Percentiles rank a stretch among this genome's conserved stretches.
phyloP scores from a whole-genome alignment of 92 coral and sea anemone species.

The Porites lobata region DNA sequence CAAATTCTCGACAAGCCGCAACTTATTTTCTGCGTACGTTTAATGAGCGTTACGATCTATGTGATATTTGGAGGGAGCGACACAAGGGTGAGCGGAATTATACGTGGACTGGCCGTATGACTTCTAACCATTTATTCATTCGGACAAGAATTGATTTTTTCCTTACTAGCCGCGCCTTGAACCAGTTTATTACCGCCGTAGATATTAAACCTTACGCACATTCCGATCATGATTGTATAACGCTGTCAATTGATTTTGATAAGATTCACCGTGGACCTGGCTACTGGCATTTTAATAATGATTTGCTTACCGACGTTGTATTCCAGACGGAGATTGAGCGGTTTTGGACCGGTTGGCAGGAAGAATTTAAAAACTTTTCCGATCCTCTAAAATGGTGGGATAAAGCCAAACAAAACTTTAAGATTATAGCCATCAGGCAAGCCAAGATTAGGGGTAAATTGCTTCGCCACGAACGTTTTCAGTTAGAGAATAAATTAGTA shows the following conservation, averaged over 20 bases:
- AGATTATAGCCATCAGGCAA: constrained; percentile 2
- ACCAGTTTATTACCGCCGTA: background rate
- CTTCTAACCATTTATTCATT: background rate
- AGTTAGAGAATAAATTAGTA: background rate
- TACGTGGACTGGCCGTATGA: constrained; percentile 38
- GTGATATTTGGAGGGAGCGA: constrained; percentile 39
- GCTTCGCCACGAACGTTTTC: background rate
- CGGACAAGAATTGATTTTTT: constrained; percentile 7
- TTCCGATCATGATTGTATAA: constrained; percentile 1
- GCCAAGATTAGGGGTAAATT: background rate
- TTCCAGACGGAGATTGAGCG: no score
- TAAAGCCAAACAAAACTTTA: constrained; percentile 37
- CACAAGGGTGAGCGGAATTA: constrained; percentile 1
- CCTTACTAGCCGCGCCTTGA: background rate
- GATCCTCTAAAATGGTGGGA: constrained; percentile 32
- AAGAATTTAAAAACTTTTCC: no score
- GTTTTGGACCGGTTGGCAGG: no score
- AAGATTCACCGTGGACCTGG: background rate
- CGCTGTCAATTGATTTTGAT: background rate
- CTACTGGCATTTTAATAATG: background rate
- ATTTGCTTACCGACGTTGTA: background rate
- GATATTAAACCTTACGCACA: background rate
- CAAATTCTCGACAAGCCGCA: background rate
- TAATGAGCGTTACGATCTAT: background rate
- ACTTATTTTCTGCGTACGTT: background rate